phyloP scores from a whole-genome alignment of 2,888 invertebrate species.

The Pedicia rivosa region DNA sequence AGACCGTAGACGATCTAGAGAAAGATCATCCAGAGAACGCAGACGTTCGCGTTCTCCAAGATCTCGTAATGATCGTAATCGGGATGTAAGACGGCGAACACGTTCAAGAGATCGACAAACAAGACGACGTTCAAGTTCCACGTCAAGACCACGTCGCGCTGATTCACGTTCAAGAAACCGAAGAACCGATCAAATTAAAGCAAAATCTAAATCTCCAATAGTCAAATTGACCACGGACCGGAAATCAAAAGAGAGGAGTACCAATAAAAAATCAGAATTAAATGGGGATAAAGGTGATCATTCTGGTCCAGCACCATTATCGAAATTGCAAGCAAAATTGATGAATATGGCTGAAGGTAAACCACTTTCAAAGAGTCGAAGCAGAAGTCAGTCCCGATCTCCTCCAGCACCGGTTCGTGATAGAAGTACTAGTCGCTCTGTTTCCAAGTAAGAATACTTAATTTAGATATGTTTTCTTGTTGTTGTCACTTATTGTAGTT shows the following conservation, averaged over 20 bases:
- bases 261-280: conserved; percentile 10
- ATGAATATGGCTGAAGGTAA: conserved; percentile 41
- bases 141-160: conserved; percentile 9
- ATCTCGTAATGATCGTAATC: conserved; percentile 17
- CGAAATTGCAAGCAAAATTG: conserved; percentile 43
- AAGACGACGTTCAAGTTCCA: conserved; percentile 5
- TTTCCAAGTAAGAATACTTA: conserved; percentile 8
- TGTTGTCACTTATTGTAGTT: too few relatives aligned
- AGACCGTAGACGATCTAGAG: conserved; percentile 16
- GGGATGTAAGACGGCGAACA: conserved; percentile 13
- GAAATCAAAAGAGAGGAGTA: conserved; percentile 3
- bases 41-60: conserved; percentile 17
- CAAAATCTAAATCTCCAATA: conserved; percentile 18
- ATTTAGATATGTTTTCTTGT: neutral
- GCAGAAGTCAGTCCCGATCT: conserved; percentile 14
- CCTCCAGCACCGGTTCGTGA: conserved; percentile 6
- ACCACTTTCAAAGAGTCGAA: conserved; percentile 7
- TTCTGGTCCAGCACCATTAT: conserved; percentile 22
- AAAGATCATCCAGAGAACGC: conserved; percentile 17
- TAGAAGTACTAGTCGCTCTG: conserved; percentile 10
- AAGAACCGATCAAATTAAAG: conserved; percentile 13
- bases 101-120: neutral
- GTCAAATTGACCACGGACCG: conserved; percentile 4
- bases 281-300: conserved; percentile 20
- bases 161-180: conserved; percentile 16